Conservation (phyloP, 1,140 invertebrate species). For the Maconellicoccus hirsutus region DNA sequence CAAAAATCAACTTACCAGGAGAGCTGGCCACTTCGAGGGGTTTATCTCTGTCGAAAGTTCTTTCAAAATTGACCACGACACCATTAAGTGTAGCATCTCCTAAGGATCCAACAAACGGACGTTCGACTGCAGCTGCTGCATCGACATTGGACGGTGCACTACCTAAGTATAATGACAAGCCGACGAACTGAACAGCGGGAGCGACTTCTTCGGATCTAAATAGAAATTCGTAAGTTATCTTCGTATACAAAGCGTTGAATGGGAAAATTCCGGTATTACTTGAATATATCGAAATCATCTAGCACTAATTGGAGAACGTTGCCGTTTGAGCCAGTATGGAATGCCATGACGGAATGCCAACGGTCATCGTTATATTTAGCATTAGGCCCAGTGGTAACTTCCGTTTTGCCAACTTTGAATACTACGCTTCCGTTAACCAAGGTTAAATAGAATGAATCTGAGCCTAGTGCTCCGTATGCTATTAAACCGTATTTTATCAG, state of each 20-base stretch:
- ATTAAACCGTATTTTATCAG: conserved; percentile 60
- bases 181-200: too few relatives aligned
- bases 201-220: background rate
- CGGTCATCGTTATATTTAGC: conserved; percentile 70
- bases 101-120: conserved; percentile 67
- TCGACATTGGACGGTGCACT: conserved; percentile 54
- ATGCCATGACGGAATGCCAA: conserved; percentile 86
- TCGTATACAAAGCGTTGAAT: background rate
- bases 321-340: conserved; percentile 46
- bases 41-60: conserved; percentile 31
- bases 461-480: conserved; percentile 55
- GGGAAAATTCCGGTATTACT: conserved; percentile 37
- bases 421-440: conserved; percentile 55
- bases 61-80: conserved; percentile 66
- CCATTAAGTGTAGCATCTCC: conserved; percentile 77
- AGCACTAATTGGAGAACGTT: conserved; percentile 54
- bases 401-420: conserved; percentile 50
- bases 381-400: conserved; percentile 44
- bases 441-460: conserved; percentile 50
- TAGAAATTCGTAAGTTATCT: background rate
- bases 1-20: too few relatives aligned
- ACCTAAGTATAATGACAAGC: conserved; percentile 86
- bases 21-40: background rate
- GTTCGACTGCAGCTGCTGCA: conserved; percentile 34
- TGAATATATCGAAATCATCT: conserved; percentile 62